phyloP scores from a whole-genome alignment of 1,140 invertebrate species.

The Chelonus insularis region DNA sequence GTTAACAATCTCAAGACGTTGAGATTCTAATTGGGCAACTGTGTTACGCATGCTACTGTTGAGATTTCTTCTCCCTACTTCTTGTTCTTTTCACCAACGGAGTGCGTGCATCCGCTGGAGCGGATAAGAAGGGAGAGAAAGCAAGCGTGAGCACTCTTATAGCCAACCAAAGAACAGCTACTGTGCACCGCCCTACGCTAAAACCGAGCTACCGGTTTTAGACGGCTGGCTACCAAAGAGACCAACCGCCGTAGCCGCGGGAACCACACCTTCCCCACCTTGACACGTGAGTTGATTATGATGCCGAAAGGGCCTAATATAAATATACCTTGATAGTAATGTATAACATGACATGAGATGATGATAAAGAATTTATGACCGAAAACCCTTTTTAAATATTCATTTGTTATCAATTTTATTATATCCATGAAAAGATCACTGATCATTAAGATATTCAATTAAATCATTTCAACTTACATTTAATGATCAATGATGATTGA shows the following conservation, averaged over 20 bases:
- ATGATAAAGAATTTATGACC: too few species aligned
- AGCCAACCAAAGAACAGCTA: slow-evolving; percentile 56
- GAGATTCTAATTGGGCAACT: slow-evolving; percentile 52
- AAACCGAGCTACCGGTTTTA: slow-evolving; percentile 53
- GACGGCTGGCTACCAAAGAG: slow-evolving; percentile 16
- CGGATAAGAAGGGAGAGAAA: slow-evolving; percentile 21
- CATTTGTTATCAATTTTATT: too few species aligned
- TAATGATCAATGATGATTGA: too few species aligned
- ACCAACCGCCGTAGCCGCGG: slow-evolving; percentile 18
- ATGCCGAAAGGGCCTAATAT: slow-evolving; percentile 42
- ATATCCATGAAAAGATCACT: too few species aligned
- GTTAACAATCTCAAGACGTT: slow-evolving; percentile 49
- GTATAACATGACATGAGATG: neutral
- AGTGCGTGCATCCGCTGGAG: slow-evolving; percentile 8
- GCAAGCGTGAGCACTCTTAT: slow-evolving; percentile 25
- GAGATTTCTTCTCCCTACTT: neutral
- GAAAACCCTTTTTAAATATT: too few species aligned
- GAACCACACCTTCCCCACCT: slow-evolving; percentile 49
- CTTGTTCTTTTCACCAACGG: slow-evolving; percentile 24
- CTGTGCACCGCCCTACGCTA: slow-evolving; percentile 56
- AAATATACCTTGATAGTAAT: neutral
- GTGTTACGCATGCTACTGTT: slow-evolving; percentile 45
- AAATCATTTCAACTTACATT: too few species aligned
- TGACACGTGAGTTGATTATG: slow-evolving; percentile 37
- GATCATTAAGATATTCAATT: too few species aligned